Conservation (phyloP, 2,888 invertebrate species). For the Punctoribates punctum region DNA sequence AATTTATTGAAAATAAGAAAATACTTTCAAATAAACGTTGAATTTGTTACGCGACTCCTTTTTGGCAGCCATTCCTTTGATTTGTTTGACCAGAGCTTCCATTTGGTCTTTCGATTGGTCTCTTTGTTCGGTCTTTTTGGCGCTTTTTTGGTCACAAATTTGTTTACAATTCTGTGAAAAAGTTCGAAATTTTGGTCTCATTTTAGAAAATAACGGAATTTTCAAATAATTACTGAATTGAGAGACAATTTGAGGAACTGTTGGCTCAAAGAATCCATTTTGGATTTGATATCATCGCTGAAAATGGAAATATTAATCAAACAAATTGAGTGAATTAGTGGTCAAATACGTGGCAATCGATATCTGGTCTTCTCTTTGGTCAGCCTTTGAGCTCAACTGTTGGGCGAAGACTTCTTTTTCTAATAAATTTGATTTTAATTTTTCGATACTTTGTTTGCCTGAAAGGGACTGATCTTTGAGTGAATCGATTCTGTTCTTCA, state of each 20-base stretch:
- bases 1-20: no score
- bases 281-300: neutral
- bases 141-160: neutral
- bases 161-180: neutral
- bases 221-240: neutral
- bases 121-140: neutral
- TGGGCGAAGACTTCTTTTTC: no score
- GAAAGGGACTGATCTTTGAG: no score
- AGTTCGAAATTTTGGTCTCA: neutral
- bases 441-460: no score
- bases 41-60: no score
- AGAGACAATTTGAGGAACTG: neutral
- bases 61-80: neutral
- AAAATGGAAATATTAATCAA: neutral
- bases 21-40: no score
- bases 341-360: neutral
- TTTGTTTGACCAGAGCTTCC: no score
- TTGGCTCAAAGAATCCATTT: neutral
- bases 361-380: no score
- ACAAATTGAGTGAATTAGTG: neutral
- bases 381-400: no score
- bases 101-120: neutral
- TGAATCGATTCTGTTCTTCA: no score
- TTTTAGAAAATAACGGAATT: neutral
- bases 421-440: no score